A percentile compares a stretch with the other conserved stretches of the same genome.
Evolutionary conservation across 1,140 invertebrate species (phyloP).

Genomic region (Agraylea sexmaculata): DNA sequence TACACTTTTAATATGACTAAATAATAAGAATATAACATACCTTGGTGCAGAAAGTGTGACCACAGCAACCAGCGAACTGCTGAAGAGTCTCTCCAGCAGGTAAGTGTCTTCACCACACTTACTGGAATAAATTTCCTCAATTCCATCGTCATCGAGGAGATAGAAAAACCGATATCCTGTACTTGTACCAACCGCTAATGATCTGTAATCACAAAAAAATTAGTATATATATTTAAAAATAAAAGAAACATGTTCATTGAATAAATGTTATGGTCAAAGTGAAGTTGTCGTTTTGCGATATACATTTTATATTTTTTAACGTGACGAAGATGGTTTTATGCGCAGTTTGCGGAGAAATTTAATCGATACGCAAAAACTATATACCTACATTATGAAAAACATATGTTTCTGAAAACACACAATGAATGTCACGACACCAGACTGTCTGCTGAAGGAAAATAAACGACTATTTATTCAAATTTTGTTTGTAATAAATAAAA

Average conservation of each 20-base stretch:
- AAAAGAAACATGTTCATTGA: conserved; percentile 7
- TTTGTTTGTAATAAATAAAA: too few species aligned
- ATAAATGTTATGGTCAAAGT: too few species aligned
- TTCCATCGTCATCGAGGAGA: conserved; percentile 65
- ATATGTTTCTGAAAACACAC: too few species aligned
- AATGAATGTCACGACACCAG: too few species aligned
- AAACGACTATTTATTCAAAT: too few species aligned
- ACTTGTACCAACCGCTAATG: conserved; percentile 81
- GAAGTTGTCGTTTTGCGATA: not conserved
- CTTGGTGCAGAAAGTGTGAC: conserved; percentile 85
- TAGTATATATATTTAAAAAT: conserved; percentile 11
- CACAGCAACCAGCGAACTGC: conserved; percentile 90
- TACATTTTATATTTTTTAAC: not conserved
- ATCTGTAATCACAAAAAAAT: conserved; percentile 46
- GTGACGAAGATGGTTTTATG: too few species aligned
- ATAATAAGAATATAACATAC: too few species aligned
- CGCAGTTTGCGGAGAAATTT: too few species aligned
- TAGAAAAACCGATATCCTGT: conserved; percentile 82
- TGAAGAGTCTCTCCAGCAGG: conserved; percentile 92
- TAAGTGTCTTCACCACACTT: conserved; percentile 73
- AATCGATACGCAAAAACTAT: too few species aligned
- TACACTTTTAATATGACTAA: too few species aligned
- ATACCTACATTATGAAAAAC: too few species aligned
- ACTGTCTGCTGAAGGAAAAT: too few species aligned
- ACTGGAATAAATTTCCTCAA: conserved; percentile 75